Evolutionary conservation across 2,797 vertebrate genomes (phyloP).

Genomic region (Manis javanica): DNA sequence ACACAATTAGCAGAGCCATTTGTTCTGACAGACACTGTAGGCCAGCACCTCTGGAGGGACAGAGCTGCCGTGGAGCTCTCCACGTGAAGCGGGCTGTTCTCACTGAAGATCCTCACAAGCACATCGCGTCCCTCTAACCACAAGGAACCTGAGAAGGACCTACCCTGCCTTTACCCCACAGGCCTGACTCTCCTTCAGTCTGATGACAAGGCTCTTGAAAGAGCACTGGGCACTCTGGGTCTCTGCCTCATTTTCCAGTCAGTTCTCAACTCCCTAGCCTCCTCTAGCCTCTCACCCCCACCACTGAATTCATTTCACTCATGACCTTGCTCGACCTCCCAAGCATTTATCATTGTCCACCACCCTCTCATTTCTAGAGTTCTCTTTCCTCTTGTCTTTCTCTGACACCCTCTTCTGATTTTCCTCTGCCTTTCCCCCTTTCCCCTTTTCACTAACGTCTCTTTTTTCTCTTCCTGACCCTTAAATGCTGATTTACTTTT

Average conservation of each 20-base stretch:
- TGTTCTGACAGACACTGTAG: constrained; percentile 50
- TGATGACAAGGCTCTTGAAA: neutral
- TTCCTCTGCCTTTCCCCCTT: neutral
- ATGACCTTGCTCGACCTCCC: neutral
- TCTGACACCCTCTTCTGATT: neutral
- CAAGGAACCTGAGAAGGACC: neutral
- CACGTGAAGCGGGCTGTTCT: neutral
- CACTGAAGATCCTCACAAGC: neutral
- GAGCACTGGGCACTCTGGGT: neutral
- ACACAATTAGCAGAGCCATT: constrained; percentile 76
- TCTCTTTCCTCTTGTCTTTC: neutral
- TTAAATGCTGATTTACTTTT: neutral
- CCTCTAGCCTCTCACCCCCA: neutral
- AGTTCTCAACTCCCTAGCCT: neutral
- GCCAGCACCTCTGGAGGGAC: neutral
- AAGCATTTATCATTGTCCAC: neutral
- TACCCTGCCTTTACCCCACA: neutral
- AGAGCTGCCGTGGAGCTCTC: neutral
- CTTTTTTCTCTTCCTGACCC: neutral
- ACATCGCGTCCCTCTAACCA: neutral
- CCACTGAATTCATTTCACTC: neutral
- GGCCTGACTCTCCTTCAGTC: neutral
- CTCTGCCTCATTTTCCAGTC: neutral
- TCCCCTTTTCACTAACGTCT: neutral
- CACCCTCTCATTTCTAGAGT: neutral